Evolutionary conservation across 1,140 invertebrate species (phyloP).

Genomic region (Cotesia glomerata): DNA sequence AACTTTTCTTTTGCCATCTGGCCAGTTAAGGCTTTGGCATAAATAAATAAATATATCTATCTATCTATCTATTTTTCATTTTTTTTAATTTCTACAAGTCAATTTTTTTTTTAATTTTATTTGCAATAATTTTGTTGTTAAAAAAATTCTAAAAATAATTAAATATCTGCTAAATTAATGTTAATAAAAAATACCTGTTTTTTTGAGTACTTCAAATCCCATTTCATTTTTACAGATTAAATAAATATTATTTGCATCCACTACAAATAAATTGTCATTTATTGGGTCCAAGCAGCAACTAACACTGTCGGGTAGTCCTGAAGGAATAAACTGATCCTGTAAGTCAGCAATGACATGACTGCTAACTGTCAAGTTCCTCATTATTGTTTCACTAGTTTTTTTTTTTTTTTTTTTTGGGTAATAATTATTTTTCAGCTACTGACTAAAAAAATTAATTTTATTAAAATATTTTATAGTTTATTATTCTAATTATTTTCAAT

Average conservation of each 20-base stretch:
- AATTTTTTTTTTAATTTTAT: too few relatives aligned
- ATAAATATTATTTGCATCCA: conserved; percentile 32
- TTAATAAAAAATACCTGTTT: conserved; percentile 9
- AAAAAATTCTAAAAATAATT: too few relatives aligned
- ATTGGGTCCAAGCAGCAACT: conserved; percentile 41
- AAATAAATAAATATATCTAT: too few relatives aligned
- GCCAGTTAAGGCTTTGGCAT: too few relatives aligned
- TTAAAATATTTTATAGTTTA: too few relatives aligned
- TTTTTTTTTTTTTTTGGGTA: background rate
- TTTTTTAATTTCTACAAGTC: too few relatives aligned
- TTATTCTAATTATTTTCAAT: too few relatives aligned
- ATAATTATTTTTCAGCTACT: background rate
- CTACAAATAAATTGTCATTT: conserved; percentile 47
- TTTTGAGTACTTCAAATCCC: background rate
- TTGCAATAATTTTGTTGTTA: too few relatives aligned
- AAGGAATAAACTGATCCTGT: background rate
- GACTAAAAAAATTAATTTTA: too few relatives aligned
- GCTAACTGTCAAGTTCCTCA: conserved; percentile 51
- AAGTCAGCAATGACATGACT: conserved; percentile 34
- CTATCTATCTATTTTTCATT: too few relatives aligned
- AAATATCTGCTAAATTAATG: too few relatives aligned
- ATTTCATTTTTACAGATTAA: conserved; percentile 29
- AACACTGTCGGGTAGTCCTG: background rate
- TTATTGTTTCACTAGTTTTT: conserved; percentile 29
- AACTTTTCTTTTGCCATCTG: too few relatives aligned